Evolutionary conservation across 2,888 invertebrate species (phyloP).

Genomic region (Tenodera sinensis): DNA sequence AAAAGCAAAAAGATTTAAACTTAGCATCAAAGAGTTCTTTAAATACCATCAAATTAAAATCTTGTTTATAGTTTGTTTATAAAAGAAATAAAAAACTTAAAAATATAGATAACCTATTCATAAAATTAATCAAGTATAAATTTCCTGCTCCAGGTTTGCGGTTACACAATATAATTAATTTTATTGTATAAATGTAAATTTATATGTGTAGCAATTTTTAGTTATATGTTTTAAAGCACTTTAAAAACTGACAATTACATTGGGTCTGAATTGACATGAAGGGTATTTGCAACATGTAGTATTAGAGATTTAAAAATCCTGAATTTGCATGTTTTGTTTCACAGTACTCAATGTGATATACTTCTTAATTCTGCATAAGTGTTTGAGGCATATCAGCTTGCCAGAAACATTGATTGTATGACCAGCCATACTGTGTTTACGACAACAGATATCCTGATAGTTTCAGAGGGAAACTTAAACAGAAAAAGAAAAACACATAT

Average conservation of each 20-base stretch:
- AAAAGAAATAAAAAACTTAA: background rate
- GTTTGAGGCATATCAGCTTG: background rate
- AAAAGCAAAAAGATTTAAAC: background rate
- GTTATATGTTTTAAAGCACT: no score
- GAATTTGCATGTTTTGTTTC: no score
- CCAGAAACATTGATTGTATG: conserved; percentile 33
- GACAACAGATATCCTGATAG: background rate
- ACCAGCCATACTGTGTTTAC: conserved; percentile 30
- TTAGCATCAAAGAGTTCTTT: background rate
- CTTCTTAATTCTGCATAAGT: no score
- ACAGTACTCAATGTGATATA: no score
- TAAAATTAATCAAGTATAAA: background rate
- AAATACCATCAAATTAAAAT: background rate
- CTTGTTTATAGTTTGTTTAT: background rate
- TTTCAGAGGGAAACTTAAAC: conserved; percentile 29
- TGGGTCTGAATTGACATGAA: no score
- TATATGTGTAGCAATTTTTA: no score
- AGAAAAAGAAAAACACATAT: conserved; percentile 7
- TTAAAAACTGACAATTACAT: no score
- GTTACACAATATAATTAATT: background rate
- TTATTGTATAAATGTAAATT: no score
- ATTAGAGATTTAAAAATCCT: no score
- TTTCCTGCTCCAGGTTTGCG: background rate
- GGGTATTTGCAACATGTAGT: no score
- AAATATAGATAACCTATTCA: background rate